Evolutionary conservation across 2,888 invertebrate species (phyloP), one percentile per base, ranked within the genome.

Genomic region (Aleiodes testaceus): DNA sequence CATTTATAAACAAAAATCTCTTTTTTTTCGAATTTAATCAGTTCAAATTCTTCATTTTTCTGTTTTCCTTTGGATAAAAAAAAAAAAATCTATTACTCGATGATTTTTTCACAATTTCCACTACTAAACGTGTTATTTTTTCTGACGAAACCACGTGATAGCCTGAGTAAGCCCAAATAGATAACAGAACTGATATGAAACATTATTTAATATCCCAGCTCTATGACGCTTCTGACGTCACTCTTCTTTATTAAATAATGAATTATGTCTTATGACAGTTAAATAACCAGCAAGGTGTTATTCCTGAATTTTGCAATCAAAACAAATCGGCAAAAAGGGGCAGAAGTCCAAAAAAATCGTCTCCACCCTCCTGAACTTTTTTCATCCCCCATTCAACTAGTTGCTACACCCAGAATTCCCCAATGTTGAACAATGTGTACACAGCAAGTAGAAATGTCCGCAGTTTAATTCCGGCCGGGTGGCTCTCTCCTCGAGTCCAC

Each of bases 171-270:
- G 80, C 78, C 79, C 78, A 78, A 79, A 80, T 79, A 82, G 84
- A 84, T 84, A 84, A 84, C 80, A 79, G 78, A 53, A 67, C 78
- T 80, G 81, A 82, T 82, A 82, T 42, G 73, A 68, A 70, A 74
- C 66, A 74, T 82, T 82, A 82, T 82, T 82, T 80, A 80, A 82
- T 74, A 75, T 74, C 65, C 47, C 36, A n/a, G 47, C 26, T 61
- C 42, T 18, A 52, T 42, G 52, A 52, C 44, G 44, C 9, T 47
- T 44, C n/a, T n/a, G 36, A 61, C 59, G 14, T 22, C 12, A 50
- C 16, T 3, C n/a, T 45, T 45, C 18, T 63, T 9, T 9, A 16
- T 47, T 47, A 16, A 47, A 47, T 26, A n/a, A n/a, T n/a, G n/a
- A n/a, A n/a, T n/a, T n/a, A n/a, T n/a, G n/a, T n/a, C n/a, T n/a